Base-by-base conservation (phyloP, 2,888 invertebrate species). In the Scaptomyza tumidula region DNA sequence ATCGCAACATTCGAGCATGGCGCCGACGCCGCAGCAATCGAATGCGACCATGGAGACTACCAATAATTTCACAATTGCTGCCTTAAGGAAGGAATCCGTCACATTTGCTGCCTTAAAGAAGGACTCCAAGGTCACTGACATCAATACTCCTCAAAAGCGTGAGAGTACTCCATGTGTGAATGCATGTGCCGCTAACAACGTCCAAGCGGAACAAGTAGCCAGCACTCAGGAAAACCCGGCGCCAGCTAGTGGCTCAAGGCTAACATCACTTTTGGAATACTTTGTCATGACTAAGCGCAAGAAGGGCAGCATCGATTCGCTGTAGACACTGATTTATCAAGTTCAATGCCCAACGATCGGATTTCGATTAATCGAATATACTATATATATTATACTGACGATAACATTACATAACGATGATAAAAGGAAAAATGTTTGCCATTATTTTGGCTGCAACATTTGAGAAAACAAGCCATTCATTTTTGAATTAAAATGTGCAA, bases 211-310 rank as follows among this genome's bases (percentile, higher is more conserved):
- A 7, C 49, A 31, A 19, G 37, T 5, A 3, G 31, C 11, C 11
- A 35, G 11, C 14, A 48, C 6, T 16, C 37, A 43, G n/a, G 29
- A 27, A 4, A 6, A 13, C n/a, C 11, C 1, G 16, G 11, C 11
- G n/a, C 3, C 29, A 19, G 27, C n/a, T 10, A 7, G 3, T 9
- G 0, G 9, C 1, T 2, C 43, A 1, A 63, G 16, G 44, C 44
- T 50, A n/a, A 37, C 49, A 11, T 37, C 74, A 5, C 78, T 79
- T 85, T 78, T 68, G 85, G 72, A 65, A 0, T 84, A 68, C 52
- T 27, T 84, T 6, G 71, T 81, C 1, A 63, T 79, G 41, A 64
- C 50, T 43, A 71, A 39, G 27, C 57, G 41, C 37, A 78, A 74
- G 35, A 82, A 70, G 56, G 16, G 49, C 35, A 78, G 64, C 56